A percentile compares a stretch with the other conserved stretches of the same genome.
Evolutionary conservation across 2,888 invertebrate genomes (phyloP).

Genomic region (Melinaea menophilus): DNA sequence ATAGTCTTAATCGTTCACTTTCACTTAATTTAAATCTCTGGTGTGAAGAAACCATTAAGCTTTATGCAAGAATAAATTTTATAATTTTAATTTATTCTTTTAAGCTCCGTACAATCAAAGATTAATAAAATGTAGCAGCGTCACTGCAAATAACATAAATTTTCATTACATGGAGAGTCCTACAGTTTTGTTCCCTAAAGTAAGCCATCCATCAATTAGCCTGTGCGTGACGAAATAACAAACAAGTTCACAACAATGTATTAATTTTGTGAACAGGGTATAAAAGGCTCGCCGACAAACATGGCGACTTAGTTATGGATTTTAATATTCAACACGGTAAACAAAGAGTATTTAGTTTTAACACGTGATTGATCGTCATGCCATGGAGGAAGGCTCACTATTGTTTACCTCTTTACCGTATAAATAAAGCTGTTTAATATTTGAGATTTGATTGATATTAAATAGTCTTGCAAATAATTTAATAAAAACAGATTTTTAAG

Average conservation of each 20-base stretch:
- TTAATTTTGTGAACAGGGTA: conserved; percentile 31
- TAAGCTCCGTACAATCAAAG: not conserved
- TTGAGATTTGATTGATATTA: too few species aligned
- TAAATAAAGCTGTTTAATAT: too few species aligned
- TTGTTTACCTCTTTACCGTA: not conserved
- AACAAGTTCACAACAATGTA: conserved; percentile 33
- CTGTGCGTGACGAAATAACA: conserved; percentile 40
- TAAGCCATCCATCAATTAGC: conserved; percentile 31
- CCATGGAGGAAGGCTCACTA: conserved; percentile 13
- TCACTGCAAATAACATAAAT: conserved; percentile 2
- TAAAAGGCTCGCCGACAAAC: conserved; percentile 29
- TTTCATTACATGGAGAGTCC: conserved; percentile 2
- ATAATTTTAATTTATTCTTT: too few species aligned
- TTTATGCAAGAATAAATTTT: not conserved
- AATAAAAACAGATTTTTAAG: not conserved
- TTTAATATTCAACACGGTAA: conserved; percentile 32
- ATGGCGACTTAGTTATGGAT: conserved; percentile 25
- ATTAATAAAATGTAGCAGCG: not conserved
- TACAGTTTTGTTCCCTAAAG: conserved; percentile 19
- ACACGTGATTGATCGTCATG: conserved; percentile 29
- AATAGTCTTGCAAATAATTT: too few species aligned
- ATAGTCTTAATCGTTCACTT: not conserved
- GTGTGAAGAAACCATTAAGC: not conserved
- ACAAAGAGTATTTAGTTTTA: conserved; percentile 26
- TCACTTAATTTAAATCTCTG: not conserved